A percentile compares a stretch with the other conserved stretches of the same genome.
These are phyloP conservation scores for Cotesia glomerata DNA, from an alignment of 1,140 invertebrate genomes.

Conservation along the genomic window DNA sequence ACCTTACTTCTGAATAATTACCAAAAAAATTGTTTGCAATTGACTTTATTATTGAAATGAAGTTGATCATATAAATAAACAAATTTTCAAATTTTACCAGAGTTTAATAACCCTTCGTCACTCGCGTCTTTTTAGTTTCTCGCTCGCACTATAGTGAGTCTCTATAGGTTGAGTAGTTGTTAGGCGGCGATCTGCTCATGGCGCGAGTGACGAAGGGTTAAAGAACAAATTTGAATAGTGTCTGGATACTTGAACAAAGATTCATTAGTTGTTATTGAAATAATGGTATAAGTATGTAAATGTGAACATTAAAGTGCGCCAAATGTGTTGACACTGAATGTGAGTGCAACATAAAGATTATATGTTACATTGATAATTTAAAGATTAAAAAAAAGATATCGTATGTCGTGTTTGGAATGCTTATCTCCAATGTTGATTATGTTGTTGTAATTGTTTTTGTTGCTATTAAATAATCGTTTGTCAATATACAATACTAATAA, in stretches of 20 bases:
- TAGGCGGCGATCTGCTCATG: no score
- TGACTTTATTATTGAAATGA: no score
- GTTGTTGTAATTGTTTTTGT: constrained; percentile 29
- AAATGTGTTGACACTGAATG: constrained; percentile 44
- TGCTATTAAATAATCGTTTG: constrained; percentile 37
- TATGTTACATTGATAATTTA: constrained; percentile 46
- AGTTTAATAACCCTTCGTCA: background rate
- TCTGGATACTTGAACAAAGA: constrained; percentile 22
- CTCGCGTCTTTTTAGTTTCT: no score
- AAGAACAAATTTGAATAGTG: background rate
- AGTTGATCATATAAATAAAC: no score
- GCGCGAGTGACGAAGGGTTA: no score
- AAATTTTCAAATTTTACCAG: no score
- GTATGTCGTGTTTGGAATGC: constrained; percentile 38
- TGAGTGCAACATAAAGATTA: constrained; percentile 46
- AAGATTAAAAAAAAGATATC: constrained; percentile 46
- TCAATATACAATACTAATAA: constrained; percentile 20
- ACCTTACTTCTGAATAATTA: no score
- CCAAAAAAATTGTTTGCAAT: no score
- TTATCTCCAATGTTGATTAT: constrained; percentile 17
- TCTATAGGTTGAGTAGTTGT: no score
- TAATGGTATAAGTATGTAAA: constrained; percentile 9
- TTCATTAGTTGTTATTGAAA: constrained; percentile 14
- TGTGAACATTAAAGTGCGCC: constrained; percentile 24
- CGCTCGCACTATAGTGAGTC: no score